These are phyloP conservation scores for Metridium senile DNA, from an alignment of 92 coral and sea anemone genomes.

Conservation along the genomic window DNA sequence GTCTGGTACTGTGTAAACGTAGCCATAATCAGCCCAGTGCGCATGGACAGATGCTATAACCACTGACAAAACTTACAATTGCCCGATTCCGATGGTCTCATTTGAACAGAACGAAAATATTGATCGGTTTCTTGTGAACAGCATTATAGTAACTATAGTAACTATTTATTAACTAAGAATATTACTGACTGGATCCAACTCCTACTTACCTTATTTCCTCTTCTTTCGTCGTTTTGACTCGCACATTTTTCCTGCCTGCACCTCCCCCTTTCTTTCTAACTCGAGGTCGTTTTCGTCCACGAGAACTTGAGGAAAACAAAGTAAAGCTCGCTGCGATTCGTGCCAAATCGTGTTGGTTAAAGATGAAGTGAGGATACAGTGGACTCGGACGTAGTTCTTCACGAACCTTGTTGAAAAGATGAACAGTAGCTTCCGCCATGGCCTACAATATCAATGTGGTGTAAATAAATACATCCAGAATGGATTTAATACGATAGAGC, in stretches of 20 bases:
- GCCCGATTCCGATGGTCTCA: too few relatives aligned
- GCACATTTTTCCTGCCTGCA: not conserved
- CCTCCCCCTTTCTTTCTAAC: slow-evolving; percentile 61
- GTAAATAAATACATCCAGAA: too few relatives aligned
- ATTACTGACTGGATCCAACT: too few relatives aligned
- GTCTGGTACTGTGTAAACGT: too few relatives aligned
- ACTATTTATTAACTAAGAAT: too few relatives aligned
- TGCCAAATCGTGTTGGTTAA: slow-evolving; percentile 93
- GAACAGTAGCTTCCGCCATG: slow-evolving; percentile 79
- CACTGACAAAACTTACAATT: too few relatives aligned
- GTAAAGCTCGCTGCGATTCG: slow-evolving; percentile 88
- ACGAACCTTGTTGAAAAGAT: slow-evolving; percentile 59
- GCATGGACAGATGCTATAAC: too few relatives aligned
- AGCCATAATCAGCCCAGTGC: too few relatives aligned
- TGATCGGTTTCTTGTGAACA: too few relatives aligned
- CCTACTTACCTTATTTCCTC: not conserved
- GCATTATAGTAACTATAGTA: too few relatives aligned
- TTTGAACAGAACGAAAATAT: too few relatives aligned
- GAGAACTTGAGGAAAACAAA: slow-evolving; percentile 76
- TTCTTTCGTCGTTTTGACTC: not conserved
- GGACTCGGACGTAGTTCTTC: slow-evolving; percentile 93
- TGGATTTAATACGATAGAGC: too few relatives aligned
- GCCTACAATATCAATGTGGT: slow-evolving; percentile 55
- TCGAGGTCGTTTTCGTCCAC: slow-evolving; percentile 88
- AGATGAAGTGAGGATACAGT: slow-evolving; percentile 87